Evolutionary conservation across 2,888 invertebrate genomes (phyloP).

Genomic region (Ditylenchus weischeri): DNA sequence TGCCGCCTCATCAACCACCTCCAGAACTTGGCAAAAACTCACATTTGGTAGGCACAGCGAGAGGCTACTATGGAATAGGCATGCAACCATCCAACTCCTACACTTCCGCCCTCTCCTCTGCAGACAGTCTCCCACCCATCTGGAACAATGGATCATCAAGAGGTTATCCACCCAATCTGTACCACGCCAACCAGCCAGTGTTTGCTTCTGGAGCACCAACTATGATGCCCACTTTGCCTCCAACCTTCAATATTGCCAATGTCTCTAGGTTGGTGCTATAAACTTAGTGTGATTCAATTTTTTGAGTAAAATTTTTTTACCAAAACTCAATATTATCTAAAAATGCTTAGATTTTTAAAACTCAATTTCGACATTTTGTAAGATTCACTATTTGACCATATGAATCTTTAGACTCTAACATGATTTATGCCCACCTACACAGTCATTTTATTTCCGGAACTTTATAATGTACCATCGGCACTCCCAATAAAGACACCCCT

Average conservation of each 20-base stretch:
- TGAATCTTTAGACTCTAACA: too few relatives aligned
- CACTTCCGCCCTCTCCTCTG: constrained; percentile 47
- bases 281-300: too few relatives aligned
- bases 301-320: too few relatives aligned
- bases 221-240: neutral
- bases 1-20: constrained; percentile 16
- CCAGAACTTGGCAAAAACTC: constrained; percentile 25
- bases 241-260: neutral
- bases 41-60: neutral
- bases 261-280: too few relatives aligned
- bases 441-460: too few relatives aligned
- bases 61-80: neutral
- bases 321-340: too few relatives aligned
- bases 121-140: constrained; percentile 20
- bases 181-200: neutral
- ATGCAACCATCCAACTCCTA: constrained; percentile 55
- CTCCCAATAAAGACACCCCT: too few relatives aligned
- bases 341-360: too few relatives aligned
- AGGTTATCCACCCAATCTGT: neutral
- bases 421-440: too few relatives aligned
- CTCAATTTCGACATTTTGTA: too few relatives aligned
- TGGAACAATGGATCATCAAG: neutral
- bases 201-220: neutral
- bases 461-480: too few relatives aligned
- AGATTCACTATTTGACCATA: too few relatives aligned